Evolutionary conservation across 92 coral and sea anemone genomes (phyloP).

Genomic region (Siderastrea siderea): DNA sequence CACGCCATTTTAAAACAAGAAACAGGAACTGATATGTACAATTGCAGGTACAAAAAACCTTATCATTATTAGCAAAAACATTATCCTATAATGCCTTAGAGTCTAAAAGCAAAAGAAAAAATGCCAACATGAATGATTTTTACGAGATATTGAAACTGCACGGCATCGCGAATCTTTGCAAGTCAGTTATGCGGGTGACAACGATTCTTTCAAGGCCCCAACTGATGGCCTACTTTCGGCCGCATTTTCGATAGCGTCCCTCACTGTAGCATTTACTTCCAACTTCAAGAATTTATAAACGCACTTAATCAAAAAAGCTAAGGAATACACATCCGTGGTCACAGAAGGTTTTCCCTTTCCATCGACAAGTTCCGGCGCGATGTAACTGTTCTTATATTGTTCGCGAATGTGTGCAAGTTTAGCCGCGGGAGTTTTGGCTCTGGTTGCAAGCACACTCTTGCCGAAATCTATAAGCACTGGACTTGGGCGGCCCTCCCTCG

Average conservation of each 20-base stretch:
- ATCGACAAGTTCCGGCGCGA: background rate
- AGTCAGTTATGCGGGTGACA: no score
- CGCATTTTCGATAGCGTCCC: background rate
- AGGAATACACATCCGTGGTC: background rate
- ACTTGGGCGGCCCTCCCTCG: slow-evolving; percentile 9
- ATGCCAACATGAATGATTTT: no score
- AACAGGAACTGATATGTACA: no score
- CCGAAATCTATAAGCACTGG: slow-evolving; percentile 11
- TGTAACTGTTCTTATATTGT: background rate
- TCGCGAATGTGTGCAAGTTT: background rate
- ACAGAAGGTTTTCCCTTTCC: background rate
- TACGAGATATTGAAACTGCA: no score
- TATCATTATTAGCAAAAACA: no score
- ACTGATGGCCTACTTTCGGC: background rate
- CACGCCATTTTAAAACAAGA: no score
- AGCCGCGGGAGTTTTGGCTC: slow-evolving; percentile 1
- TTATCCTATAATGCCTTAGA: no score
- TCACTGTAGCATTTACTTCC: background rate
- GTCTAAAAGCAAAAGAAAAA: no score
- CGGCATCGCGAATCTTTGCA: no score
- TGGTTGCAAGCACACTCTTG: background rate
- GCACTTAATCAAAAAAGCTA: background rate
- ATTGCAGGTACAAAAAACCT: no score
- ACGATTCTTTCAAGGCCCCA: background rate
- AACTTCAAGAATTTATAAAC: background rate